Conservation (phyloP, 2,888 invertebrate species). For the Chrysotoxum bicinctum region DNA sequence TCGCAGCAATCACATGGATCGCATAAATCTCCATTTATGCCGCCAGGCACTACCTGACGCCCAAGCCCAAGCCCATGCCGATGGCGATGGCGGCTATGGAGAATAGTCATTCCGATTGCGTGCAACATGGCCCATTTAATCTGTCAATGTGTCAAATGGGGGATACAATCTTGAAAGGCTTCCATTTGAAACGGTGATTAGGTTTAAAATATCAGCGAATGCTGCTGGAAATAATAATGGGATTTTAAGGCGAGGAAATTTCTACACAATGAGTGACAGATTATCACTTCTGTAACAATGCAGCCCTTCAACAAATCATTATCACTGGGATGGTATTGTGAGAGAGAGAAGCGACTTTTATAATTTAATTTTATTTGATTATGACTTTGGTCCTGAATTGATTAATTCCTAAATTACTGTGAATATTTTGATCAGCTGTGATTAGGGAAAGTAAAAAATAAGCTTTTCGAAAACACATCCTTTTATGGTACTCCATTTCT, state of each 20-base stretch:
- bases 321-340: not conserved
- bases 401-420: too few species aligned
- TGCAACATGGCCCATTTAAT: slow-evolving; percentile 65
- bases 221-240: not conserved
- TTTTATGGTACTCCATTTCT: too few species aligned
- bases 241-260: not conserved
- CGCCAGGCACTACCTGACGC: too few species aligned
- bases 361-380: too few species aligned
- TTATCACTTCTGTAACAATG: slow-evolving; percentile 59
- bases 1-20: slow-evolving; percentile 47
- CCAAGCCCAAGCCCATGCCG: not conserved
- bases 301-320: slow-evolving; percentile 36
- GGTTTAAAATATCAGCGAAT: not conserved
- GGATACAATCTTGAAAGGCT: slow-evolving; percentile 31
- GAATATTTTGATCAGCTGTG: too few species aligned
- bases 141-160: slow-evolving; percentile 70
- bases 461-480: too few species aligned
- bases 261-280: slow-evolving; percentile 42
- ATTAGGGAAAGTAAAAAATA: too few species aligned
- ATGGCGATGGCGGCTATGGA: not conserved
- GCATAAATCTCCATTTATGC: slow-evolving; percentile 65
- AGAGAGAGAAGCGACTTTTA: not conserved
- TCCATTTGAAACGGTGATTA: slow-evolving; percentile 35
- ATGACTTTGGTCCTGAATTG: too few species aligned
- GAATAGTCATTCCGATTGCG: slow-evolving; percentile 47